A percentile compares a stretch with the other conserved stretches of the same genome.
phyloP scores from a whole-genome alignment of 2,888 invertebrate genomes.

The Dryocosmus kuriphilus region DNA sequence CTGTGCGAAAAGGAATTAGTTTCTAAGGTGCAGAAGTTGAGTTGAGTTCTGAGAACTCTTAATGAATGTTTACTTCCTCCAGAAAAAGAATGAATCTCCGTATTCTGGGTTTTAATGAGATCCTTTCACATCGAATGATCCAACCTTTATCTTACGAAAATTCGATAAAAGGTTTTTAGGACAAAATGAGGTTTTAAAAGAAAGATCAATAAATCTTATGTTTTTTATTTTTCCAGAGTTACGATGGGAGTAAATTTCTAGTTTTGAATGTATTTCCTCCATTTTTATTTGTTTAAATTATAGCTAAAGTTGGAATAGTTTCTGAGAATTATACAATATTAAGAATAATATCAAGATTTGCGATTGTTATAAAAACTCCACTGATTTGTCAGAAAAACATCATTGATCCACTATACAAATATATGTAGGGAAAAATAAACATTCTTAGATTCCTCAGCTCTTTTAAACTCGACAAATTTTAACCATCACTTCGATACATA shows the following conservation, averaged over 20 bases:
- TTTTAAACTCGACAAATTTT: not conserved
- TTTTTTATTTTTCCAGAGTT: not conserved
- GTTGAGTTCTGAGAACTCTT: conserved; percentile 51
- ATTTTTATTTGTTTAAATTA: no score
- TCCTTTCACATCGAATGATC: conserved; percentile 15
- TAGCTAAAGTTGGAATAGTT: no score
- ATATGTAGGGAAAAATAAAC: not conserved
- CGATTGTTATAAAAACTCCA: not conserved
- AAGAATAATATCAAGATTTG: not conserved
- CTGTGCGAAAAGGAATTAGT: conserved; percentile 49
- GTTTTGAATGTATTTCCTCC: no score
- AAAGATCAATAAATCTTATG: not conserved
- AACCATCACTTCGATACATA: not conserved
- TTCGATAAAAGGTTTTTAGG: not conserved
- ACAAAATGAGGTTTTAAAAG: not conserved
- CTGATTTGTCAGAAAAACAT: not conserved
- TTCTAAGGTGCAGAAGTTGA: conserved; percentile 47
- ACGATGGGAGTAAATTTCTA: not conserved
- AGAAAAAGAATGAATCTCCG: conserved; percentile 44
- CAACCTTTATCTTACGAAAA: not conserved
- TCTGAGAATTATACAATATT: no score
- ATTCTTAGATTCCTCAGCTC: not conserved
- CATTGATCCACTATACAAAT: not conserved
- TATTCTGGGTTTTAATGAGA: not conserved
- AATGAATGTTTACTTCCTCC: conserved; percentile 54